Percentiles rank a stretch among this genome's conserved stretches.
phyloP scores from a whole-genome alignment of 2,888 invertebrate species.

The Pilophorus perplexus region DNA sequence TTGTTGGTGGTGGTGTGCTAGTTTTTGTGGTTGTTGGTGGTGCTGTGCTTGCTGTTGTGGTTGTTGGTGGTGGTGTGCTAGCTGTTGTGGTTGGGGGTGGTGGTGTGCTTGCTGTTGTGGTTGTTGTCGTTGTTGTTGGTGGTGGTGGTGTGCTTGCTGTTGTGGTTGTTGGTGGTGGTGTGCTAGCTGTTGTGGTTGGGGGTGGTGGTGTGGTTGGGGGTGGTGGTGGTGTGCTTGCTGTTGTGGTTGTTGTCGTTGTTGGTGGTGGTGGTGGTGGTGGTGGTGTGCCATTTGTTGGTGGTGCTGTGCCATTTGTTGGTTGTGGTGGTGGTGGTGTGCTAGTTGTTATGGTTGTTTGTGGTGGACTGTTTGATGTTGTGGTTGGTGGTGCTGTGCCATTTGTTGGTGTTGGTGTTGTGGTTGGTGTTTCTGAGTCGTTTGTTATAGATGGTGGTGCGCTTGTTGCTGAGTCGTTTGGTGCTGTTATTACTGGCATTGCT shows the following conservation, averaged over 20 bases:
- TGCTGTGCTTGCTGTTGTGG: background rate
- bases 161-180: background rate
- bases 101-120: background rate
- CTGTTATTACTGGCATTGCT: too few species aligned
- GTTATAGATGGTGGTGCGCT: too few species aligned
- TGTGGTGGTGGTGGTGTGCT: background rate
- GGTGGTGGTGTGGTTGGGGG: background rate
- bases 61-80: background rate
- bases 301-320: background rate
- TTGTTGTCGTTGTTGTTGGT: background rate
- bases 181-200: background rate
- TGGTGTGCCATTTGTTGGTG: background rate
- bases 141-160: background rate
- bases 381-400: background rate
- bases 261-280: background rate
- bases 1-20: background rate
- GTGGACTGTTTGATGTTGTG: background rate
- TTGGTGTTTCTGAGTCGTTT: too few species aligned
- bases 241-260: background rate
- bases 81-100: background rate
- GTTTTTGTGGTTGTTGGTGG: background rate
- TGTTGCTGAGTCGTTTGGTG: too few species aligned
- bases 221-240: background rate
- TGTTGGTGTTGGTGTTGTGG: background rate
- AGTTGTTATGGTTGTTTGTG: background rate